Evolutionary conservation across 2,113 vertebrate genomes (phyloP), one percentile per base, ranked within the genome.

Genomic region (Brachyistius frenatus): DNA sequence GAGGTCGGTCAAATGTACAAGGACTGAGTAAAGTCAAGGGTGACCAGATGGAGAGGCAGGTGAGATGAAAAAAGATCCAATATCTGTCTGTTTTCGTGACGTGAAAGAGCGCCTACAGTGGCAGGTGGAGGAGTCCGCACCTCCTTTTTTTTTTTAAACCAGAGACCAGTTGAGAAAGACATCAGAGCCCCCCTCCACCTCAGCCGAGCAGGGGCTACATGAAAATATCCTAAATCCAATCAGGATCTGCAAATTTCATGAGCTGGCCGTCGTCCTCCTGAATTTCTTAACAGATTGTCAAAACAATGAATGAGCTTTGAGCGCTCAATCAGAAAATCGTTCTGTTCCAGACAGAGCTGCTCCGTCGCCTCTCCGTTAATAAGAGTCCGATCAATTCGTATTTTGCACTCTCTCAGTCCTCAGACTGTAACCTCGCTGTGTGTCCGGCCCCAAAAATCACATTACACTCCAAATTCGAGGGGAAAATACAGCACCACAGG

Each of bases 161-260:
- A 61, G 70, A 56, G 46, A 69, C 57, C 8, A 68, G 46, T 44
- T 55, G 70, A 76, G 56, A 60, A 32, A 81, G 53, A 70, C 69
- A 56, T 36, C 41, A 9, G 13, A 44, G 13, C 41, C 47, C 36
- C 30, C 33, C 69, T 62, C 72, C 50, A 33, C 30, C 23, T 23
- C 56, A 56, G 13, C 49, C 53, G 11, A 65, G 6, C 16, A 52
- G 8, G 35, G 62, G 74, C 61, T 62, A 60, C 46, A 69, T 70
- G 58, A 72, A 86, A 86, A 88, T 66, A 76, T 76, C 33, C 63
- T 49, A 64, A 84, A 86, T 84, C 78, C 66, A 86, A 81, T 81
- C 78, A 80, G 78, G 73, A 66, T 81, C 81, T 90, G 88, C 78
- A 88, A 83, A 58, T 88, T 90, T 88, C 73, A 88, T 86, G 81